phyloP scores from a whole-genome alignment of 1,140 invertebrate species.

The Mesaphorura yosii region DNA sequence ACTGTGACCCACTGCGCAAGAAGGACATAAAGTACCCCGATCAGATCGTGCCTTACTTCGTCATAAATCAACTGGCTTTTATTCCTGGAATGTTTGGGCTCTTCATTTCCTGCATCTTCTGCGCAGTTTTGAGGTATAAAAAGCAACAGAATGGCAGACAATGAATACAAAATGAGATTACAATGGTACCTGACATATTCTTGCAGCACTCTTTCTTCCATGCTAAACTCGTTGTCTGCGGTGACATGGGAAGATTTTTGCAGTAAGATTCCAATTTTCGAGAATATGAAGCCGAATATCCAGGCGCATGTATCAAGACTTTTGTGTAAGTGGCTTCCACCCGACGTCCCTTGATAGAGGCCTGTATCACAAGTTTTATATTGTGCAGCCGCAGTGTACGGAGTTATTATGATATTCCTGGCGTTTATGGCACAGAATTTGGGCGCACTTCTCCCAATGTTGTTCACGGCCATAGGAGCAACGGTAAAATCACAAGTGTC shows the following conservation, averaged over 20 bases:
- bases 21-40: constrained; percentile 17
- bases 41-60: constrained; percentile 25
- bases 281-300: constrained; percentile 32
- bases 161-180: neutral
- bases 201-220: constrained; percentile 40
- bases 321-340: neutral
- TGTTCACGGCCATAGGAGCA: constrained; percentile 37
- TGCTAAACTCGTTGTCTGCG: constrained; percentile 39
- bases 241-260: constrained; percentile 40
- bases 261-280: constrained; percentile 31
- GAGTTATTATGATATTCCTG: constrained; percentile 22
- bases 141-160: neutral
- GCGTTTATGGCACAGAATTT: constrained; percentile 29
- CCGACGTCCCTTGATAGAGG: no score
- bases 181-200: neutral
- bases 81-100: constrained; percentile 25
- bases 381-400: constrained; percentile 23
- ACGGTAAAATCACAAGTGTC: neutral
- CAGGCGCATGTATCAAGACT: constrained; percentile 25
- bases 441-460: constrained; percentile 34
- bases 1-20: constrained; percentile 35
- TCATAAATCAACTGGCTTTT: constrained; percentile 11
- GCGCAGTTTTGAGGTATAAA: constrained; percentile 21
- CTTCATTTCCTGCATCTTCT: constrained; percentile 22
- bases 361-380: neutral